A percentile compares a stretch with the other conserved stretches of the same genome.
Evolutionary conservation across 2,888 invertebrate genomes (phyloP).

Genomic region (Notodonta ziczac): DNA sequence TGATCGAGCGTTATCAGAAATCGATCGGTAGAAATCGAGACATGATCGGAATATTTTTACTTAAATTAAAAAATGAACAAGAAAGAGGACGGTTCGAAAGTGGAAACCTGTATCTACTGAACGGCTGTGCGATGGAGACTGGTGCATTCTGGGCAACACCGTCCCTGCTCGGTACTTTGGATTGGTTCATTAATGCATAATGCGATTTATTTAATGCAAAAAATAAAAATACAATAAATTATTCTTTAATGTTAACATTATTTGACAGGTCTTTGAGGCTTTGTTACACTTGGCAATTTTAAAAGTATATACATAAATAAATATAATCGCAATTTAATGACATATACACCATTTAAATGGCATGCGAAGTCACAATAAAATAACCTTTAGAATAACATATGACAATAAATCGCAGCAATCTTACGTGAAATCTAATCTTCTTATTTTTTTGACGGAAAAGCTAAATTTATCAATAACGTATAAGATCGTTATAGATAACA

Average conservation of each 20-base stretch:
- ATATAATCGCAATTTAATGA: too few relatives aligned
- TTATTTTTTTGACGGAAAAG: neutral
- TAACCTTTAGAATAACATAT: too few relatives aligned
- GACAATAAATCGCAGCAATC: too few relatives aligned
- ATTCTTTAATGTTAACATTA: too few relatives aligned
- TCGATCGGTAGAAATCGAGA: constrained; percentile 62
- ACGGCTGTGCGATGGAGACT: neutral
- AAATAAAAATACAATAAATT: too few relatives aligned
- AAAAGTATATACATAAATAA: too few relatives aligned
- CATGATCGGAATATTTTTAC: constrained; percentile 62
- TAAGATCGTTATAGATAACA: neutral
- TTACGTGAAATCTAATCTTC: neutral
- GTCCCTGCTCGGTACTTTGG: neutral
- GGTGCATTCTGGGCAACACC: neutral
- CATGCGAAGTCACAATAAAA: too few relatives aligned
- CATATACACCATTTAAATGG: too few relatives aligned
- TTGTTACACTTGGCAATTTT: too few relatives aligned
- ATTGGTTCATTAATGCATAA: neutral
- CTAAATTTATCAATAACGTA: neutral
- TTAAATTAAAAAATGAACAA: constrained; percentile 29
- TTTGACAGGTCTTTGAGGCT: too few relatives aligned
- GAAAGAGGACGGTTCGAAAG: constrained; percentile 5
- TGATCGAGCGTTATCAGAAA: constrained; percentile 59
- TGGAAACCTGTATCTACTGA: constrained; percentile 4
- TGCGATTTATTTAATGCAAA: too few relatives aligned